Evolutionary conservation across 2,888 invertebrate species (phyloP).

Genomic region (Marasmarcha lunaedactyla): DNA sequence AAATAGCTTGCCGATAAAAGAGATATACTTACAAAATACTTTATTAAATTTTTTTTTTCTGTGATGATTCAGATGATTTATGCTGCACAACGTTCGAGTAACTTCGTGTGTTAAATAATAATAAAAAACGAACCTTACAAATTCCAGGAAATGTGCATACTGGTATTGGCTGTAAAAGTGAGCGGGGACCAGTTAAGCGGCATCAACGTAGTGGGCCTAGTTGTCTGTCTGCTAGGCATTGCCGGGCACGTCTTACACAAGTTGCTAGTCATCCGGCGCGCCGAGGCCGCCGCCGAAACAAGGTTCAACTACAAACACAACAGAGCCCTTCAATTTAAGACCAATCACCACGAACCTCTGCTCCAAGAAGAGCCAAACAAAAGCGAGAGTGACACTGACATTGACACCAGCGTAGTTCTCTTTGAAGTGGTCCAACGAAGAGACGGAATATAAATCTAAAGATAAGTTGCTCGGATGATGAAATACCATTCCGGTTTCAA

Average conservation of each 20-base stretch:
- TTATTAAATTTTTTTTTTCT: too few species aligned
- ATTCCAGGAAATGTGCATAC: constrained; percentile 91
- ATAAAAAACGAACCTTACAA: too few species aligned
- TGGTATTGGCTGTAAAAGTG: constrained; percentile 87
- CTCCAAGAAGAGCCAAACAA: constrained; percentile 28
- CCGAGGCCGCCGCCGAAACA: constrained; percentile 31
- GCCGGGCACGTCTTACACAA: constrained; percentile 85
- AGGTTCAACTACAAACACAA: constrained; percentile 24
- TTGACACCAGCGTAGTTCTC: constrained; percentile 64
- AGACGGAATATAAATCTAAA: constrained; percentile 37
- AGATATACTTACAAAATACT: too few species aligned
- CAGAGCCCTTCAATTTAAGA: constrained; percentile 19
- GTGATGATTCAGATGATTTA: too few species aligned
- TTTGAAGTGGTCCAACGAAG: constrained; percentile 68
- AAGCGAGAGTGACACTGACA: constrained; percentile 51
- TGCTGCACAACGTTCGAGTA: too few species aligned
- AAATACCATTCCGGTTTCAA: too few species aligned
- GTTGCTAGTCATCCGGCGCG: constrained; percentile 41
- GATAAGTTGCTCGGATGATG: too few species aligned
- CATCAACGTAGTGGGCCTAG: constrained; percentile 87
- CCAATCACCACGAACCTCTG: constrained; percentile 30
- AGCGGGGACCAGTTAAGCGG: constrained; percentile 87
- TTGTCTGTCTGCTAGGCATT: constrained; percentile 91
- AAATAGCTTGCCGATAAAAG: too few species aligned
- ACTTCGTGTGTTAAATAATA: too few species aligned